These are phyloP conservation scores for Diabrotica undecimpunctata DNA, from an alignment of 1,140 invertebrate species.

Conservation along the genomic window DNA sequence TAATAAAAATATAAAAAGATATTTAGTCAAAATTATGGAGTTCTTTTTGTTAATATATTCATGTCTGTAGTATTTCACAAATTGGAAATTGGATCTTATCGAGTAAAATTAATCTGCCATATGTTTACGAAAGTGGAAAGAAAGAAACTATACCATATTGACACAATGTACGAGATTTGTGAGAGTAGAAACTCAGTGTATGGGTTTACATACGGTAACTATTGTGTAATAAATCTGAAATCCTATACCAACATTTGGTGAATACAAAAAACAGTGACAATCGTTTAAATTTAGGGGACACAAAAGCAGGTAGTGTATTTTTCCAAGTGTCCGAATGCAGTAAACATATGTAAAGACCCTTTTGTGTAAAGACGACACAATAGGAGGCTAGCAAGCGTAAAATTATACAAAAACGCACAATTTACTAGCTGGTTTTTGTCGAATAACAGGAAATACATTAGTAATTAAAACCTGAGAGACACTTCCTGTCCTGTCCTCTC, in stretches of 20 bases:
- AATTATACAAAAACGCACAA: conserved; percentile 2
- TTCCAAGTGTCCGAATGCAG: not conserved
- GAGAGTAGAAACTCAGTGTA: no score
- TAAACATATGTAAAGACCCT: not conserved
- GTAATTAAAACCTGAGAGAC: not conserved
- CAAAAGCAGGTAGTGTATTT: not conserved
- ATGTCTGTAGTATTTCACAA: no score
- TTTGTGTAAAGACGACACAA: not conserved
- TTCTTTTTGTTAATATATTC: no score
- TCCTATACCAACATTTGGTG: not conserved
- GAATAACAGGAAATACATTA: conserved; percentile 2
- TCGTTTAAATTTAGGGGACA: not conserved
- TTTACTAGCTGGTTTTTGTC: not conserved
- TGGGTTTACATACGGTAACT: not conserved
- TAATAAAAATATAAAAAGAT: no score
- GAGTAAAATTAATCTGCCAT: no score
- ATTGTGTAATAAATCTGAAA: not conserved
- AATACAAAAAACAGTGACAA: not conserved
- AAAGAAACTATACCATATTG: no score
- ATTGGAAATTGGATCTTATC: no score
- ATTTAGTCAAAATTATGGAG: no score
- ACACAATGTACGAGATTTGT: no score
- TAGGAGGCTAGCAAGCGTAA: conserved; percentile 1
- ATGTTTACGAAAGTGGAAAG: no score
- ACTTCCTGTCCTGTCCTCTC: not conserved